Evolutionary conservation across 2,797 vertebrate species (phyloP), one percentile per base, ranked within the genome.

Genomic region (Lepus townsendii): DNA sequence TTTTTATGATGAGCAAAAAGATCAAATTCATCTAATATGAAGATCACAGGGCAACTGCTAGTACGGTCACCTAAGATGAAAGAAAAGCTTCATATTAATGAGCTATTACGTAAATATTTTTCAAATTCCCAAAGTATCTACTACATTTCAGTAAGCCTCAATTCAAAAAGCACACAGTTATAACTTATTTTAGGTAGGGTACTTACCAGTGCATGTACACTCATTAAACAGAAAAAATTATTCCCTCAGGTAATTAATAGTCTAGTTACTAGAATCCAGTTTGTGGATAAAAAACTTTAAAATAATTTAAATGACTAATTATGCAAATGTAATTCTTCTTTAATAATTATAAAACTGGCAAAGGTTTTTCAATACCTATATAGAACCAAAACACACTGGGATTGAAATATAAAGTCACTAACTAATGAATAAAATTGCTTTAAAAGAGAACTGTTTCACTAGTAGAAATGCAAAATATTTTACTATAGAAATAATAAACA

Each of bases 1-100:
- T 99, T 99, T 98, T 99, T 99, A 96, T 99, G 99, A 97, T 99
- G 99, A 60, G 99, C 99, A 94, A 99, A 99, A 85, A 99, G 98
- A 98, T 99, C 99, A 76, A 99, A 99, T 97, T 99, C 99, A 95
- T 99, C 99, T 98, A 99, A 98, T n/a, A 99, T 82, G 94, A 99
- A 99, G 86, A 99, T 86, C 95, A 99, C 98, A 0, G 99, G 99
- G 17, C 99, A 99, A 93, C 99, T 99, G 98, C 98, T 99, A 79
- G 86, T 98, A 83, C 99, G 98, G 38, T 99, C 98, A 82, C 99
- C 99, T 99, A 96, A 69, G 47, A 95, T 1, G 91, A 91, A 93
- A 79, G 11, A 82, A 90, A 47, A 94, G 22, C 50, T 57, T 57
- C 13, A 57, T 6, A 32, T 47, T 32, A 26, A 83, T 47, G 42